Evolutionary conservation across 2,797 vertebrate genomes (phyloP).

Genomic region (Crenichthys baileyi): DNA sequence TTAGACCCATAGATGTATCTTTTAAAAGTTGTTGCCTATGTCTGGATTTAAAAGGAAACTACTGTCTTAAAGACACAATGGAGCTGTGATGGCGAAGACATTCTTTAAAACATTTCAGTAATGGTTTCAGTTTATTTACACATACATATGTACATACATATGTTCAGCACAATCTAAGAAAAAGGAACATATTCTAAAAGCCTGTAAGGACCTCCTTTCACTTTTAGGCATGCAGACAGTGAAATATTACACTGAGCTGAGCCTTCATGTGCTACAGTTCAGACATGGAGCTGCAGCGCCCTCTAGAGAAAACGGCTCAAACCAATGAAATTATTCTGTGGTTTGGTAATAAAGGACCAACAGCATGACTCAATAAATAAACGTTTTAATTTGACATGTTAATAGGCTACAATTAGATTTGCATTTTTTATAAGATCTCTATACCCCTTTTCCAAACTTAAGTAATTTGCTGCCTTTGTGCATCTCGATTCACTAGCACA

Average conservation of each 20-base stretch:
- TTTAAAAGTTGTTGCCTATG: no score
- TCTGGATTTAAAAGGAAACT: not conserved
- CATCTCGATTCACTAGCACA: no score
- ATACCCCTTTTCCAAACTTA: not conserved
- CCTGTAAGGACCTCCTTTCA: not conserved
- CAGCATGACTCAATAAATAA: not conserved
- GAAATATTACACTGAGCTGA: not conserved
- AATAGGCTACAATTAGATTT: not conserved
- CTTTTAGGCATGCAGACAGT: not conserved
- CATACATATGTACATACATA: not conserved
- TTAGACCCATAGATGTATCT: not conserved
- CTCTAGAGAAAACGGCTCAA: constrained; percentile 34
- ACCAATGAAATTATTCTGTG: not conserved
- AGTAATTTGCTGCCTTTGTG: no score
- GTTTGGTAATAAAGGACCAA: not conserved
- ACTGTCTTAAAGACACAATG: not conserved
- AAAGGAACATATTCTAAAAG: not conserved
- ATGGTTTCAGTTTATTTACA: not conserved
- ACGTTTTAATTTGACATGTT: not conserved
- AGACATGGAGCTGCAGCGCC: constrained; percentile 44
- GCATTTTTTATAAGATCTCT: not conserved
- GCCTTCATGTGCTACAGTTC: not conserved
- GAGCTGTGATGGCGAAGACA: not conserved
- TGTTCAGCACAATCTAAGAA: not conserved
- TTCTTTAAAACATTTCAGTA: not conserved